phyloP scores from a whole-genome alignment of 2,797 vertebrate species.

The Callimico goeldii region DNA sequence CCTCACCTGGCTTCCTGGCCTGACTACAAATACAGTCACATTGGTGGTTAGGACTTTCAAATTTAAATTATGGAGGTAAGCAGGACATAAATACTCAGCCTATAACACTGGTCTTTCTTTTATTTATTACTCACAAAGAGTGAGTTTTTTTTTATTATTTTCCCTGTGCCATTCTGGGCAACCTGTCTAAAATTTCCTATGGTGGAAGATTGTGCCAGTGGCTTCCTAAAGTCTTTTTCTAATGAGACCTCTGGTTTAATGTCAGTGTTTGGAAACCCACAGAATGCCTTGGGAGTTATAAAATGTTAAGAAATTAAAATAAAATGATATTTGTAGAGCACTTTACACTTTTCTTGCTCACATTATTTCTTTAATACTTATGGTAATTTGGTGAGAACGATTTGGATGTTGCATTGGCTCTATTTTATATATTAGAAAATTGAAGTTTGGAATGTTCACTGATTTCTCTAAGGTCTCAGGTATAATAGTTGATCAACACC shows the following conservation, averaged over 20 bases:
- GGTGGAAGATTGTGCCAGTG: not conserved
- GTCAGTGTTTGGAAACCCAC: not conserved
- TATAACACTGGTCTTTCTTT: not conserved
- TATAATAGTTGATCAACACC: constrained; percentile 42
- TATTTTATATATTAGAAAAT: constrained; percentile 9
- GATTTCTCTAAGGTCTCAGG: constrained; percentile 10
- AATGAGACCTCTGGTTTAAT: constrained; percentile 21
- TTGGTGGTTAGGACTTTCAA: not conserved
- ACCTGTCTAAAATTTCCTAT: not conserved
- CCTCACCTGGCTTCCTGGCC: not conserved
- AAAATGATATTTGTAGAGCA: not conserved
- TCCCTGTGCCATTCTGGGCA: not conserved
- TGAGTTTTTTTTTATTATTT: not conserved
- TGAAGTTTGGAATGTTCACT: constrained; percentile 31
- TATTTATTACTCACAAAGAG: not conserved
- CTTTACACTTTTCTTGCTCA: not conserved
- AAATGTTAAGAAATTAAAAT: not conserved
- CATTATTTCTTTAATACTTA: not conserved
- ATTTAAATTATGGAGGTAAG: not conserved
- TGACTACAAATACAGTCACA: not conserved
- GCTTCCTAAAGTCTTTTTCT: constrained; percentile 44
- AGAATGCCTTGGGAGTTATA: not conserved
- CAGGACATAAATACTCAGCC: not conserved
- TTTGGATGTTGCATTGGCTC: not conserved
- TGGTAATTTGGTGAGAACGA: not conserved